Percentiles rank a stretch among this genome's conserved stretches.
Evolutionary conservation across 2,888 invertebrate species (phyloP).

Genomic region (Stenchaetothrips biformis): DNA sequence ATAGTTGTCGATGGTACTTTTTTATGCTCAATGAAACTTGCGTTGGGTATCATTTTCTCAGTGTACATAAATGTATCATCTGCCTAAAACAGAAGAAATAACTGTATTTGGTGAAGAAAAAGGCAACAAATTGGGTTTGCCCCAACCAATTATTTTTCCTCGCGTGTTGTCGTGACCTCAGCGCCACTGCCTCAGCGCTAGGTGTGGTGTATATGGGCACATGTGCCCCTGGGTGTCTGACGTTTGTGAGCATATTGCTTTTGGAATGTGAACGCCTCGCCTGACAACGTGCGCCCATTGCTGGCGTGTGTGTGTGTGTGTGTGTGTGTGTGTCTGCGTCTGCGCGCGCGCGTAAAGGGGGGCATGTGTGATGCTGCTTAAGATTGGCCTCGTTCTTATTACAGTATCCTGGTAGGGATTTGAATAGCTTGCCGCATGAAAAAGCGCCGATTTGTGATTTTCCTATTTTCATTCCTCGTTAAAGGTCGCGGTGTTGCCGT

Average conservation of each 20-base stretch:
- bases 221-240: neutral
- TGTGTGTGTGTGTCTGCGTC: neutral
- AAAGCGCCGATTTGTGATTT: neutral
- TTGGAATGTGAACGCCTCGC: conserved; percentile 3
- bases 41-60: too few relatives aligned
- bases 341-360: too few relatives aligned
- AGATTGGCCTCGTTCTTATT: conserved; percentile 3
- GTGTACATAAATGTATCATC: too few relatives aligned
- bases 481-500: neutral
- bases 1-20: too few relatives aligned
- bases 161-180: too few relatives aligned
- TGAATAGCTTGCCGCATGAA: neutral
- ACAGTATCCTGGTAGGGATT: neutral
- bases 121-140: too few relatives aligned
- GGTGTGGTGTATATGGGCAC: neutral
- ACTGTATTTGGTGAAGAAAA: too few relatives aligned
- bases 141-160: too few relatives aligned
- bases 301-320: neutral
- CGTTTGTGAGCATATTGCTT: conserved; percentile 5
- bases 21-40: too few relatives aligned
- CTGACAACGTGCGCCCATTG: neutral
- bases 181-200: neutral
- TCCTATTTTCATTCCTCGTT: neutral
- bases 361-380: neutral
- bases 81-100: too few relatives aligned